These are phyloP conservation scores for Oenanthe melanoleuca DNA, from an alignment of 2,113 vertebrate genomes.

Conservation along the genomic window DNA sequence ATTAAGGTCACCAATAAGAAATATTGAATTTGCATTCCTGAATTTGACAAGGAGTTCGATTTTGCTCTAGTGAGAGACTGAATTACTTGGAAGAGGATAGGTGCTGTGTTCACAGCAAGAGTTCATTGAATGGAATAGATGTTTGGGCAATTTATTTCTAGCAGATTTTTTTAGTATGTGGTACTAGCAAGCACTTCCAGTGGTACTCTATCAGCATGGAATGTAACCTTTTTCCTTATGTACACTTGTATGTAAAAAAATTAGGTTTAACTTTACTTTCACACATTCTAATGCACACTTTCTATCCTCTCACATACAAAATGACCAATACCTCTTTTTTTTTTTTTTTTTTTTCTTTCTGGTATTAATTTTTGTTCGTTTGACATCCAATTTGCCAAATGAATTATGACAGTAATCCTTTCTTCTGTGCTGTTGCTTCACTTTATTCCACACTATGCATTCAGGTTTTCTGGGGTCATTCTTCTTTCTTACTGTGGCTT, in stretches of 20 bases:
- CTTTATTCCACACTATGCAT: not conserved
- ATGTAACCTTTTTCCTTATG: not conserved
- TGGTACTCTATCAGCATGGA: not conserved
- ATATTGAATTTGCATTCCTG: not conserved
- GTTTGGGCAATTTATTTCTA: not conserved
- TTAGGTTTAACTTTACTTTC: not conserved
- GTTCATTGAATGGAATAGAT: not conserved
- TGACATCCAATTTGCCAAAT: slow-evolving; percentile 38
- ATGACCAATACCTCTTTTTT: not conserved
- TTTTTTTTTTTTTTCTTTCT: not conserved
- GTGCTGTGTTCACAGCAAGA: not conserved
- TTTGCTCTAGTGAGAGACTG: not conserved
- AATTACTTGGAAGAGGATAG: not conserved
- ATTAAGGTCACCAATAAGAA: not conserved
- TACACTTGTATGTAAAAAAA: not conserved
- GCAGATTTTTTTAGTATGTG: not conserved
- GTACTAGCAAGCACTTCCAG: not conserved
- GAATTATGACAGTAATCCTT: slow-evolving; percentile 44
- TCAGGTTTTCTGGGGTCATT: not conserved
- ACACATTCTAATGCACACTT: not conserved
- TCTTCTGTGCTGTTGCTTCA: not conserved
- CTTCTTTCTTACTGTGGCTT: accelerated
- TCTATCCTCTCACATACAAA: not conserved
- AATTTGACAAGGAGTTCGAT: not conserved
- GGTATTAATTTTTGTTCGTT: not conserved